phyloP scores from a whole-genome alignment of 1,140 invertebrate species.

The Callitettix versicolor region DNA sequence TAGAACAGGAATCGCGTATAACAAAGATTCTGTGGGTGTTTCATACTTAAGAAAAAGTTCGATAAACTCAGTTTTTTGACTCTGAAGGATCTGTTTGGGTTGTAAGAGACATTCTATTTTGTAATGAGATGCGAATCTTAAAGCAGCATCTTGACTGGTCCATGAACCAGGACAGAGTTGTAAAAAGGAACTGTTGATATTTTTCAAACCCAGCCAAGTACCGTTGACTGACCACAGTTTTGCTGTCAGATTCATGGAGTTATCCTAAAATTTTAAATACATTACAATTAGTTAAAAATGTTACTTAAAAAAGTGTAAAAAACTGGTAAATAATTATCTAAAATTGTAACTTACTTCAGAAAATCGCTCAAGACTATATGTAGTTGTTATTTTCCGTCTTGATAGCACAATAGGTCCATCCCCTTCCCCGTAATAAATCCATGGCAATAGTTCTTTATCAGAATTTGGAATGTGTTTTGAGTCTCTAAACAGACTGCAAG shows the following conservation, averaged over 20 bases:
- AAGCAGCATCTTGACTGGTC: slow-evolving; percentile 38
- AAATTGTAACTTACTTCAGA: slow-evolving; percentile 33
- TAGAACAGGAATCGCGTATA: slow-evolving; percentile 48
- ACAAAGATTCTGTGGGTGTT: slow-evolving; percentile 31
- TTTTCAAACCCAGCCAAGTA: slow-evolving; percentile 27
- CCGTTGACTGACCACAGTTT: slow-evolving; percentile 17
- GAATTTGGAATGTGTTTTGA: slow-evolving; percentile 31
- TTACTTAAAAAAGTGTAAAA: no score
- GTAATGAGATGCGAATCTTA: slow-evolving; percentile 45
- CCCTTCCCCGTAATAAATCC: slow-evolving; percentile 44
- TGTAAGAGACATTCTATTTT: slow-evolving; percentile 39
- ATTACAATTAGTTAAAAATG: no score
- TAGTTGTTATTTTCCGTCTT: slow-evolving; percentile 38
- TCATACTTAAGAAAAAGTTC: slow-evolving; percentile 44
- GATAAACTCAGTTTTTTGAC: slow-evolving; percentile 25
- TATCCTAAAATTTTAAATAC: background rate
- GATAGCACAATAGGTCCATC: slow-evolving; percentile 37
- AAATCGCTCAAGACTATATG: slow-evolving; percentile 39
- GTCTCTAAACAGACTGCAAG: slow-evolving; percentile 40
- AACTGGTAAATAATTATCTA: no score
- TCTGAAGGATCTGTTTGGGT: slow-evolving; percentile 40
- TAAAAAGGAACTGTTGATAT: slow-evolving; percentile 29
- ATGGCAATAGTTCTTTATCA: slow-evolving; percentile 33
- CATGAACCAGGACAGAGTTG: slow-evolving; percentile 39
- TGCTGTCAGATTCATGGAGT: background rate